These are phyloP conservation scores for Neotoxoptera formosana DNA, from an alignment of 1,140 invertebrate genomes.

Conservation along the genomic window DNA sequence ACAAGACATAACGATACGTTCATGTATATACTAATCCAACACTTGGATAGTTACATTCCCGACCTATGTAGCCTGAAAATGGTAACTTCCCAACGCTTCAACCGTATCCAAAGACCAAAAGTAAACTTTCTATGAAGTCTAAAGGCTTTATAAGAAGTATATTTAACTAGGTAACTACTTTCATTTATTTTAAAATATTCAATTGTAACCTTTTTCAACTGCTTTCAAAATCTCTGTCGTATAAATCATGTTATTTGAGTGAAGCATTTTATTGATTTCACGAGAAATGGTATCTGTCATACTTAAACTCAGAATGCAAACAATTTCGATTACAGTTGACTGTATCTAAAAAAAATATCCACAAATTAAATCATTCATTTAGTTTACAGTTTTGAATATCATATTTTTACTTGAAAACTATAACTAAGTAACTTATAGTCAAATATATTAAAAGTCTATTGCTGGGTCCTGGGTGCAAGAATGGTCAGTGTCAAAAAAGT, in stretches of 20 bases:
- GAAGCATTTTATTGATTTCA: conserved; percentile 24
- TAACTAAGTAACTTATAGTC: too few species aligned
- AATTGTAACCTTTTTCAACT: conserved; percentile 45
- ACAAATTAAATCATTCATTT: neutral
- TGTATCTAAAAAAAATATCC: conserved; percentile 17
- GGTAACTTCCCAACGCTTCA: neutral
- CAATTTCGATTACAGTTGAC: neutral
- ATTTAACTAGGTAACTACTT: neutral
- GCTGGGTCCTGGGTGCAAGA: neutral
- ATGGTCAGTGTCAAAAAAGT: neutral
- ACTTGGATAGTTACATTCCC: neutral
- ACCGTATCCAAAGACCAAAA: neutral
- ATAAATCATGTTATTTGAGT: conserved; percentile 35
- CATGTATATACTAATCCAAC: too few species aligned
- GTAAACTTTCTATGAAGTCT: neutral
- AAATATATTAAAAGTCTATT: too few species aligned
- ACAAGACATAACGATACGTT: neutral
- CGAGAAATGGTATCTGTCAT: conserved; percentile 26
- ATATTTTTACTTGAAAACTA: too few species aligned
- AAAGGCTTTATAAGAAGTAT: neutral
- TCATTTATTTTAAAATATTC: neutral
- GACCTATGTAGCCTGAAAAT: neutral
- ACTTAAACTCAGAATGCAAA: conserved; percentile 16
- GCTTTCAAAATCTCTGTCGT: conserved; percentile 25
- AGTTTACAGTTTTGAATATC: neutral